Percentiles rank a stretch among this genome's conserved stretches.
Evolutionary conservation across 2,113 vertebrate genomes (phyloP).

Genomic region (Catharus fuscescens): DNA sequence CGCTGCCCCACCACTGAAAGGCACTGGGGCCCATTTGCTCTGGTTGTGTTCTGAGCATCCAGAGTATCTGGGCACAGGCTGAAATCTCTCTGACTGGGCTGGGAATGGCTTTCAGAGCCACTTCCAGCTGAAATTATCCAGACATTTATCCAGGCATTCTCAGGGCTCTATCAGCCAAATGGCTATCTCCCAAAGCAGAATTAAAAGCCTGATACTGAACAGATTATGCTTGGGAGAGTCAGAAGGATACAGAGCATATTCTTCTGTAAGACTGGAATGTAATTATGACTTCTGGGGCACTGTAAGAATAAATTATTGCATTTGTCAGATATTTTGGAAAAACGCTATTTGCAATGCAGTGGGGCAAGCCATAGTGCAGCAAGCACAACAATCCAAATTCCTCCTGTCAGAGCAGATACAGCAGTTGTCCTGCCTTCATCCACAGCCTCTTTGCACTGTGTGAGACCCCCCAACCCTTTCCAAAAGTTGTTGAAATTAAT

Average conservation of each 20-base stretch:
- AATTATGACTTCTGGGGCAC: not conserved
- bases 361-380: not conserved
- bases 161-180: constrained; percentile 44
- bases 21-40: not conserved
- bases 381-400: not conserved
- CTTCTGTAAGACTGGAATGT: not conserved
- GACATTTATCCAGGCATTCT: constrained; percentile 55
- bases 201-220: constrained; percentile 55
- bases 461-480: not conserved
- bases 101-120: constrained; percentile 23
- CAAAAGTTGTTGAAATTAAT: not conserved
- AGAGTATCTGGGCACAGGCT: not conserved
- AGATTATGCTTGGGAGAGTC: constrained; percentile 38
- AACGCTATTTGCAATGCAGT: not conserved
- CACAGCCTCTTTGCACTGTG: not conserved
- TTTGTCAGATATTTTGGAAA: constrained; percentile 6
- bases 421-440: not conserved
- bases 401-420: not conserved
- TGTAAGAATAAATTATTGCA: not conserved
- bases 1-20: not conserved
- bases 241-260: not conserved
- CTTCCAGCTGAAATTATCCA: constrained; percentile 57
- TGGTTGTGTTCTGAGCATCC: not conserved
- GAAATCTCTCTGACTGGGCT: not conserved
- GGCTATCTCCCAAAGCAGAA: constrained; percentile 1